phyloP scores from a whole-genome alignment of 2,888 invertebrate species.

The Pheosia gnoma region DNA sequence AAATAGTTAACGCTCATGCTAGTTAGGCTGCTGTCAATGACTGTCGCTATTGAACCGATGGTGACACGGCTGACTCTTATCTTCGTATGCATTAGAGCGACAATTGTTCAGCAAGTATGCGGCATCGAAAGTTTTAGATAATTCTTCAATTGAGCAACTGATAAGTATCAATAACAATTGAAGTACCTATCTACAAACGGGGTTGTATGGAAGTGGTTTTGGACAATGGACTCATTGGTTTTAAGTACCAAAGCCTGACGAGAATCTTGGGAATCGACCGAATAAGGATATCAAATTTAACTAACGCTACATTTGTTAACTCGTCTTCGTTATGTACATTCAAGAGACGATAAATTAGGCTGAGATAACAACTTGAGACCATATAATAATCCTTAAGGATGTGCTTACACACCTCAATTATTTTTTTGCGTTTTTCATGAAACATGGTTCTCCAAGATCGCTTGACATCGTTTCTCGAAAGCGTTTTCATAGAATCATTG shows the following conservation, averaged over 20 bases:
- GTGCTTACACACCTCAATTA: no score
- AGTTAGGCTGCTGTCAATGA: conserved; percentile 45
- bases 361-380: no score
- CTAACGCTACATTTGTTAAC: neutral
- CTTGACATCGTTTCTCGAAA: no score
- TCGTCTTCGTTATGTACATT: neutral
- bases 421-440: no score
- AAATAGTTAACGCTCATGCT: conserved; percentile 30
- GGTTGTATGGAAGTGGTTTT: conserved; percentile 31
- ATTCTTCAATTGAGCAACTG: conserved; percentile 39
- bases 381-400: no score
- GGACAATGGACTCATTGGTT: conserved; percentile 17
- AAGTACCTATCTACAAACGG: conserved; percentile 33
- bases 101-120: conserved; percentile 21
- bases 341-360: no score
- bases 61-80: conserved; percentile 29
- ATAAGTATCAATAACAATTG: conserved; percentile 45
- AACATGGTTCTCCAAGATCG: no score
- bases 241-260: conserved; percentile 21
- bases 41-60: conserved; percentile 27
- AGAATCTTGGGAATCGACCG: conserved; percentile 4
- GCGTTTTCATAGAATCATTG: no score
- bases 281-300: conserved; percentile 5
- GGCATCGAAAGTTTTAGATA: conserved; percentile 29
- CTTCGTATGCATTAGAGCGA: conserved; percentile 30